Evolutionary conservation across 2,797 vertebrate species (phyloP), one percentile per base, ranked within the genome.

Genomic region (Decapterus maruadsi): DNA sequence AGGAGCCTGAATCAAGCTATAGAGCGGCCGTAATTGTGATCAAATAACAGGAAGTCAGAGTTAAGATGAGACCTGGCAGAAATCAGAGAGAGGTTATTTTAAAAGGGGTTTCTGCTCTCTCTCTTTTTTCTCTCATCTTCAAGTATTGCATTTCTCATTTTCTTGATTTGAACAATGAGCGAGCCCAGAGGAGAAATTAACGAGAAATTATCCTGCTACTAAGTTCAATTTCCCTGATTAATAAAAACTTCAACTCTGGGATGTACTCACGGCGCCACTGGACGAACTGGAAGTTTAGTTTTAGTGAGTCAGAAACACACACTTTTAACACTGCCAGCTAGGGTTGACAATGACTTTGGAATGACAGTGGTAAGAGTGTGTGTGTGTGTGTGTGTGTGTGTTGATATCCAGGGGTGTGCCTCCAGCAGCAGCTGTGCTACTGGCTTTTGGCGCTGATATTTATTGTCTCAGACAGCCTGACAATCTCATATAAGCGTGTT

Each of bases 401-500:
- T 36, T 42, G 50, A 59, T 78, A 74, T 81, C 78, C 71, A 85
- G 78, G 59, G 85, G 68, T 71, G 48, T n/a, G 82, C 82, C 90
- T 84, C 66, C 55, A 80, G 86, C 87, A 84, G 84, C 86, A 83
- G 80, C 80, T 89, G 81, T 78, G 86, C 81, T 85, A 61, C 79
- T 81, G 81, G 79, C 80, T 88, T 48, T 85, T 26, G 71, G 72
- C 70, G 4, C 66, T 89, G 91, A 92, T 76, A 80, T 83, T 90
- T 79, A 94, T 93, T 69, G 83, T 71, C 70, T 86, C n/a, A 16
- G 92, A 93, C 92, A 92, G 87, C 74, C 59, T 51, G 72, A 83
- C 88, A 86, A 88, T 90, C 87, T 92, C 90, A 85, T 70, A 85
- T 64, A 46, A 76, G 82, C 60, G 83, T 0, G 72, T 63, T 85